phyloP scores from a whole-genome alignment of 2,113 vertebrate genomes.

The Pogona vitticeps region DNA sequence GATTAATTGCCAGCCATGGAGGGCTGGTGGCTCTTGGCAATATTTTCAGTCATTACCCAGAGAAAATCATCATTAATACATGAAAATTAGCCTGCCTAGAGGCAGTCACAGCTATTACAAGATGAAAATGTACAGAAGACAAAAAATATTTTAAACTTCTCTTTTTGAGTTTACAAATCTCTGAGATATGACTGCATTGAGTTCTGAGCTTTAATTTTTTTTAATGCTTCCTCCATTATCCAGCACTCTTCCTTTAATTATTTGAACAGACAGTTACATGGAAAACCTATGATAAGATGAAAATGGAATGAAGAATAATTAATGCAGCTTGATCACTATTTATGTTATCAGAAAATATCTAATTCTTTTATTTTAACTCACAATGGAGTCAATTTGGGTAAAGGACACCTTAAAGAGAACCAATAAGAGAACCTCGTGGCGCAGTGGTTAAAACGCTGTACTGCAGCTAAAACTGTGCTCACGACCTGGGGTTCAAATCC shows the following conservation, averaged over 20 bases:
- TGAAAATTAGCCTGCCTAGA: slow-evolving; percentile 1
- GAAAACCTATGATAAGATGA: slow-evolving; percentile 10
- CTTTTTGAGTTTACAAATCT: neutral
- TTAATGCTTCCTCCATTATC: neutral
- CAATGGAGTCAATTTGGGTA: neutral
- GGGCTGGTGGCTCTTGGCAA: slow-evolving; percentile 2
- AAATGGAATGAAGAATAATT: neutral
- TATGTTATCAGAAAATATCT: neutral
- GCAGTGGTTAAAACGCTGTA: too few relatives aligned
- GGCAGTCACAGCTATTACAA: slow-evolving; percentile 11
- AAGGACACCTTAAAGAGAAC: neutral
- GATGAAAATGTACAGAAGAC: neutral
- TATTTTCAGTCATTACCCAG: slow-evolving; percentile 14
- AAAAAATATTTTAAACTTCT: neutral
- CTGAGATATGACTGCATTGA: neutral
- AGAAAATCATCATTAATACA: slow-evolving; percentile 17
- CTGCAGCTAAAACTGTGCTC: too few relatives aligned
- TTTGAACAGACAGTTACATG: slow-evolving; percentile 9
- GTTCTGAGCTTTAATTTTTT: neutral
- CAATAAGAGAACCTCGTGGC: too few relatives aligned
- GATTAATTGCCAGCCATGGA: slow-evolving; percentile 12
- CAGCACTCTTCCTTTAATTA: neutral
- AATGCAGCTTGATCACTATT: neutral
- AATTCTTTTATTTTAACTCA: neutral
- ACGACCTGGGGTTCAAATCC: too few relatives aligned